Base-by-base conservation (phyloP, 2,888 invertebrate genomes). In the Alviniconcha strummeri region DNA sequence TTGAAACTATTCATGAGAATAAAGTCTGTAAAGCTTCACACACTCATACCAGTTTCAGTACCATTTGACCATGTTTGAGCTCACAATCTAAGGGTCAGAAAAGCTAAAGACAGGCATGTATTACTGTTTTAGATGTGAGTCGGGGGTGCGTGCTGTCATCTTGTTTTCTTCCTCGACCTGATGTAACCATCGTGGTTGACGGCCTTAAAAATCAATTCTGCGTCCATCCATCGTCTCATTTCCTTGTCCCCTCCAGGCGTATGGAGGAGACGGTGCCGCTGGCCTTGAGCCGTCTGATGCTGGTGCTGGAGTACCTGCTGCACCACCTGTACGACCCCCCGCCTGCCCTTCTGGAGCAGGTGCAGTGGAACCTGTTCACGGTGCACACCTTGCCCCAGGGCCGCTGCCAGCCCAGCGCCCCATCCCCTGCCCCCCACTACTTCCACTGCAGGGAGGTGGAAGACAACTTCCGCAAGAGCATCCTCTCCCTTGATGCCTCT, bases 261-360 rank as follows among this genome's bases (percentile, higher is more conserved):
- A 85, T 91, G 67, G 88, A 90, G 81, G 89, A 88, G 75, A 90
- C 88, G 75, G 87, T 90, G 1, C 93, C 93, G 0, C 87, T 92
- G 69, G 89, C 91, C 7, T 83, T 93, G 83, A 89, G 98, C 0
- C 95, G 98, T 81, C 94, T 99, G 81, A 94, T 98, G 89, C 95
- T 98, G 60, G 95, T 99, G 36, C 95, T 99, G 87, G 99, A 99
- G 92, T 99, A 99, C 92, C 96, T 99, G 87, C 97, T 99, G 96
- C 97, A 97, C 92, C 97, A 98, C 94, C 95, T 99, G 71, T 99
- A 99, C 91, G 98, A 98, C 92, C 97, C 98, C 0, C 96, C 97
- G 7, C 96, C 97, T 11, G 85, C 90, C 7, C 91, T 93, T 36
- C 88, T 92, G 52, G 91, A 92, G 83, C 93, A 93, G 91, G 96